Evolutionary conservation across 2,888 invertebrate genomes (phyloP).

Genomic region (Lypha dubia): DNA sequence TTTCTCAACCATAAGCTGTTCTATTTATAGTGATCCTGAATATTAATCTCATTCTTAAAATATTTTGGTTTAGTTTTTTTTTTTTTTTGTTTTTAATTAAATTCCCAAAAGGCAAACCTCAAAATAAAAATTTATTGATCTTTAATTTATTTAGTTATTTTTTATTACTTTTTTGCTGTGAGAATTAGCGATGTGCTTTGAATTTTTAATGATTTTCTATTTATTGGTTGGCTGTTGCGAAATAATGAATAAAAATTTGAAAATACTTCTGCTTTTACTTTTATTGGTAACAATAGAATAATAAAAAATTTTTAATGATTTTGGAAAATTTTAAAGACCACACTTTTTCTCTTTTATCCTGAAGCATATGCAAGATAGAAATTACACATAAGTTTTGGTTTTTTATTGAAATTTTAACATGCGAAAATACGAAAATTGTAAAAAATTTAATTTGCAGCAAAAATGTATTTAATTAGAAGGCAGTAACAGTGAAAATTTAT

Average conservation of each 20-base stretch:
- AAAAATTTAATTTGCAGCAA: too few species aligned
- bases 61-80: not conserved
- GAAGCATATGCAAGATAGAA: too few species aligned
- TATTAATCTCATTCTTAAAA: not conserved
- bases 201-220: slow-evolving; percentile 25
- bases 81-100: not conserved
- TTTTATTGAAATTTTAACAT: too few species aligned
- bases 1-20: not conserved
- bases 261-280: not conserved
- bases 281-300: not conserved
- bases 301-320: too few species aligned
- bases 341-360: too few species aligned
- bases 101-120: not conserved
- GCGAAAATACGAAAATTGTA: too few species aligned
- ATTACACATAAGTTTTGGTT: too few species aligned
- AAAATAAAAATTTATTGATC: not conserved
- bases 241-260: not conserved
- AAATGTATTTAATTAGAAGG: too few species aligned
- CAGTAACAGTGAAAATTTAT: too few species aligned
- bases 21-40: not conserved
- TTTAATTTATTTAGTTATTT: not conserved
- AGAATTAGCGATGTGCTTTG: slow-evolving; percentile 26
- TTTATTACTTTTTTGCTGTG: not conserved
- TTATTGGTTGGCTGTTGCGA: slow-evolving; percentile 7
- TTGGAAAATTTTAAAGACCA: too few species aligned